Evolutionary conservation across 2,113 vertebrate genomes (phyloP).

Genomic region (Balaenoptera acutorostrata): DNA sequence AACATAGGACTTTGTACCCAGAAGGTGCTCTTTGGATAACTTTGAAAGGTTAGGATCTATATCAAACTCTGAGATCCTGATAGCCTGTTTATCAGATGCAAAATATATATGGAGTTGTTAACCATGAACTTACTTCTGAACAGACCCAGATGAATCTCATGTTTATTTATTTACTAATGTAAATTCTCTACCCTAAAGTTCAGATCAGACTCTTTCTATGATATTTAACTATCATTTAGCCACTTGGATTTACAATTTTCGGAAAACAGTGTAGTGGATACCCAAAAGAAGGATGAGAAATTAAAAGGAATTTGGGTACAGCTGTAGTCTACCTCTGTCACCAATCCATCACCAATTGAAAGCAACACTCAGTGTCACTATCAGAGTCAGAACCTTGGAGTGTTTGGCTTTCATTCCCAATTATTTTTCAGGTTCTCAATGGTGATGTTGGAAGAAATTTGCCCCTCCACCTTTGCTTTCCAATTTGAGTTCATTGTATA

Average conservation of each 20-base stretch:
- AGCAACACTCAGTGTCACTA: not conserved
- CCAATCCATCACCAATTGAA: not conserved
- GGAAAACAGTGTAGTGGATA: not conserved
- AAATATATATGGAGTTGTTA: not conserved
- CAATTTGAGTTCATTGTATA: not conserved
- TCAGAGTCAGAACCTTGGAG: too few relatives aligned
- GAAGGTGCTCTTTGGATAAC: not conserved
- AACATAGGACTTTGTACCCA: not conserved
- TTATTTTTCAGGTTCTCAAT: not conserved
- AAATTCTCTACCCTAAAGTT: not conserved
- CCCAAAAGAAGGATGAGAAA: not conserved
- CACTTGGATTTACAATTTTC: not conserved
- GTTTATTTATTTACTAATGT: not conserved
- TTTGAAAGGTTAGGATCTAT: not conserved
- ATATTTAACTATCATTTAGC: not conserved
- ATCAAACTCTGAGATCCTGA: not conserved
- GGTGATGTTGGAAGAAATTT: not conserved
- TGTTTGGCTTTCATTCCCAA: not conserved
- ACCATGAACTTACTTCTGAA: not conserved
- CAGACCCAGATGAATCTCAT: not conserved
- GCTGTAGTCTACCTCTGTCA: not conserved
- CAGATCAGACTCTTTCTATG: not conserved
- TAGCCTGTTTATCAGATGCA: not conserved
- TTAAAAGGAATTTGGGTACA: not conserved
- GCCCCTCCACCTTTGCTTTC: not conserved